These are phyloP conservation scores for Exaiptasia diaphana DNA, from an alignment of 64 coral and sea anemone genomes.

Conservation along the genomic window DNA sequence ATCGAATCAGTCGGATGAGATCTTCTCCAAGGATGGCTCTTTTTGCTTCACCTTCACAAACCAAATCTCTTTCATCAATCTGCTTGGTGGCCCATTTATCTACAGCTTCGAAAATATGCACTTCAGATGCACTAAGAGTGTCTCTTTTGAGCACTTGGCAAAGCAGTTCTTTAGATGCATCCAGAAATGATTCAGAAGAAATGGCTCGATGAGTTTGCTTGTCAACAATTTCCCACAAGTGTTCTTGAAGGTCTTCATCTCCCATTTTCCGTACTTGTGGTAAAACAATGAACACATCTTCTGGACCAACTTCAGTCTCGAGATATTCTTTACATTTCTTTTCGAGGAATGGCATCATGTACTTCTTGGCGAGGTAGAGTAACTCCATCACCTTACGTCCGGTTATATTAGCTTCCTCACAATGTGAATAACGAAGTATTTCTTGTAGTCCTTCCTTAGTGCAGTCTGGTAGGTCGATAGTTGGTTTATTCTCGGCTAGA, in stretches of 20 bases:
- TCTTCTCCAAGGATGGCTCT: neutral
- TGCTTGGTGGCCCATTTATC: neutral
- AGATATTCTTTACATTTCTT: constrained; percentile 34
- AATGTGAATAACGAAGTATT: constrained; percentile 9
- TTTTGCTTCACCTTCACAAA: neutral
- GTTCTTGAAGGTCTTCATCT: constrained; percentile 1
- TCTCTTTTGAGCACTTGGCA: neutral
- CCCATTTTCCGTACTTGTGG: constrained; percentile 6
- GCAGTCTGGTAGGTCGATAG: constrained; percentile 2
- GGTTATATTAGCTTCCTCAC: neutral
- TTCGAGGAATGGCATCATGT: constrained; percentile 47
- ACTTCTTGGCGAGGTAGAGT: constrained; percentile 47
- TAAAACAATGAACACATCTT: constrained; percentile 37
- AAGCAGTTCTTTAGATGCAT: neutral
- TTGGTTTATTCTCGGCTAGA: neutral
- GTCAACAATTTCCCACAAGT: constrained; percentile 39
- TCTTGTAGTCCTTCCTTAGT: neutral
- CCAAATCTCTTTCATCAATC: neutral
- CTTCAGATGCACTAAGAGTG: neutral
- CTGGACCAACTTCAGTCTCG: neutral
- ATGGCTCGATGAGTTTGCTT: constrained; percentile 6
- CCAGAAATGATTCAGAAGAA: constrained; percentile 6
- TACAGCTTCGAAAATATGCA: neutral
- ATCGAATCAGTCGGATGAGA: neutral
- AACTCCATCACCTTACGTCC: constrained; percentile 46